Percentiles rank a stretch among this genome's conserved stretches.
Conservation (phyloP, 2,888 invertebrate genomes). For the Salticus scenicus region DNA sequence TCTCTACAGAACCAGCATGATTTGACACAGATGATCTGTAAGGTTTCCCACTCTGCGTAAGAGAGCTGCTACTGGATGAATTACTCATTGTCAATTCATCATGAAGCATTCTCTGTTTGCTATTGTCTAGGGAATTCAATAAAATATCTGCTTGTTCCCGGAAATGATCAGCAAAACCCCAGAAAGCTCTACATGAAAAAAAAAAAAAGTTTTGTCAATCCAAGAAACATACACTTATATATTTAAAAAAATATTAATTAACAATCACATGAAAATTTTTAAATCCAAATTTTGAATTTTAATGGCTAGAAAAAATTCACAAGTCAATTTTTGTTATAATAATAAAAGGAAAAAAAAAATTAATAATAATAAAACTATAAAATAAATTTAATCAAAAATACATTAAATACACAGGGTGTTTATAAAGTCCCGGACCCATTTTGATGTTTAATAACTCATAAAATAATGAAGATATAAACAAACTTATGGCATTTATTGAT, state of each 20-base stretch:
- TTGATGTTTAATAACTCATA: no score
- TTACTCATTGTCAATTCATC: conserved; percentile 77
- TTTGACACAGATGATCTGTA: conserved; percentile 69
- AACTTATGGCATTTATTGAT: no score
- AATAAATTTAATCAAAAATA: no score
- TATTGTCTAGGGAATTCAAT: conserved; percentile 87
- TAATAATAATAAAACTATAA: no score
- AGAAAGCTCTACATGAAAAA: conserved; percentile 83
- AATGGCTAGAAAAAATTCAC: no score
- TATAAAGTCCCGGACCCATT: no score
- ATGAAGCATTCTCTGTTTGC: conserved; percentile 82
- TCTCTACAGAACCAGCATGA: conserved; percentile 73
- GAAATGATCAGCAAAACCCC: conserved; percentile 91
- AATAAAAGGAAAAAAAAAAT: no score
- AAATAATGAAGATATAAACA: no score
- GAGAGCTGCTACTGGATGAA: conserved; percentile 77
- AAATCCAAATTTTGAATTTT: not conserved
- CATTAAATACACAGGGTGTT: no score
- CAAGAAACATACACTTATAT: not conserved
- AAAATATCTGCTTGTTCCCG: conserved; percentile 91
- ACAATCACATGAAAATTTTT: no score
- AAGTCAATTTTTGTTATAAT: no score
- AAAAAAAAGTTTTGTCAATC: not conserved
- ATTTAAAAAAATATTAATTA: no score
- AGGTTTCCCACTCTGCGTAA: conserved; percentile 73